Conservation (phyloP, 2,888 invertebrate genomes). For the Cabera pusaria region DNA sequence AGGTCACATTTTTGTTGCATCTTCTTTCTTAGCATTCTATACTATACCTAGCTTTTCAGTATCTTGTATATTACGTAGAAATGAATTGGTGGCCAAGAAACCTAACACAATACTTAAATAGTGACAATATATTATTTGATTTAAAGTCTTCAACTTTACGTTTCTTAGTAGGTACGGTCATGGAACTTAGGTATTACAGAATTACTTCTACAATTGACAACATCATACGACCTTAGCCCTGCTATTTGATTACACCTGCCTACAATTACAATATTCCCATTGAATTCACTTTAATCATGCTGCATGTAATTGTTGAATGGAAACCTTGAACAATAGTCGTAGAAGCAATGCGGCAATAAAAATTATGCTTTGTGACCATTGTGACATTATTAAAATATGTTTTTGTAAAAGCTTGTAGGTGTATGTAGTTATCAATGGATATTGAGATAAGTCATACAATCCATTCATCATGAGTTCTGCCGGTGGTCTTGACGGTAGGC, state of each 20-base stretch:
- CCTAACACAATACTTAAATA: too few relatives aligned
- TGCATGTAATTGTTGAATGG: conserved; percentile 40
- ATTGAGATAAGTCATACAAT: conserved; percentile 51
- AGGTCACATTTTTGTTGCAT: conserved; percentile 5
- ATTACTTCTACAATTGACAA: conserved; percentile 24
- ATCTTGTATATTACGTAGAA: not conserved
- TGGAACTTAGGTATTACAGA: conserved; percentile 4
- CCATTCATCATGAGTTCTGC: conserved; percentile 52
- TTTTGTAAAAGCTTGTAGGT: conserved; percentile 33
- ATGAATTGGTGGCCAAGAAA: too few relatives aligned
- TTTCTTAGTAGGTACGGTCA: conserved; percentile 8
- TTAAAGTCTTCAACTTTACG: too few relatives aligned
- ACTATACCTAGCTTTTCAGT: too few relatives aligned
- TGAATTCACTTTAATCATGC: conserved; percentile 44
- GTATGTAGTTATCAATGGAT: conserved; percentile 34
- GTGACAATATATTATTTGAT: not conserved
- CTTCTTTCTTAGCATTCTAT: not conserved
- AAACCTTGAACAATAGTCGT: conserved; percentile 46
- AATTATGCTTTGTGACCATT: conserved; percentile 40
- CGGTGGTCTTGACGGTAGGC: conserved; percentile 46
- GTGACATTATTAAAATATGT: conserved; percentile 31
- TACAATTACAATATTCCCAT: conserved; percentile 36
- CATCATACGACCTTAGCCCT: conserved; percentile 22
- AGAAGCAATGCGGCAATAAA: conserved; percentile 42
- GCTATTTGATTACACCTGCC: conserved; percentile 31